phyloP scores from a whole-genome alignment of 1,140 invertebrate genomes.

The Trachymyrmex cornetzi region DNA sequence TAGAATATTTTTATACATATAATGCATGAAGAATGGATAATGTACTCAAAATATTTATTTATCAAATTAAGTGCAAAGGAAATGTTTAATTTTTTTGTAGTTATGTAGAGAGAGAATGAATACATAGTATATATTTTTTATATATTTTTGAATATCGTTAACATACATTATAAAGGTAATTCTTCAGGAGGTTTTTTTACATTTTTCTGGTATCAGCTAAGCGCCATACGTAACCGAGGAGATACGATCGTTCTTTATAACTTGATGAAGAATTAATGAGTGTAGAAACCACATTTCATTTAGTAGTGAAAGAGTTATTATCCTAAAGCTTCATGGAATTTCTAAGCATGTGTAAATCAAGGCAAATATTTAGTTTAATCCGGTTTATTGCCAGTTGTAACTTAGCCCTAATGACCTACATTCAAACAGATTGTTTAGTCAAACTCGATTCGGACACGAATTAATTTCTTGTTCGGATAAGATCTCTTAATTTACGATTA shows the following conservation, averaged over 20 bases:
- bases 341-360: not conserved
- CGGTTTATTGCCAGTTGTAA: not conserved
- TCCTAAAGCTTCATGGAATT: not conserved
- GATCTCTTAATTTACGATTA: not conserved
- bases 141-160: not conserved
- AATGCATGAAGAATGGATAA: not conserved
- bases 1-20: not conserved
- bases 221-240: not conserved
- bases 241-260: not conserved
- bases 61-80: not conserved
- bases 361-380: not conserved
- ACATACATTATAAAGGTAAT: not conserved
- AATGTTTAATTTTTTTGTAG: not conserved
- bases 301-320: conserved; percentile 1
- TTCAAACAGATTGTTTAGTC: not conserved
- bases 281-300: not conserved
- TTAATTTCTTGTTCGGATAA: not conserved
- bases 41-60: not conserved
- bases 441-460: not conserved
- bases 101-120: not conserved
- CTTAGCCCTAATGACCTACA: not conserved
- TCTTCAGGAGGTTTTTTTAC: not conserved
- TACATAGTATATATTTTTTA: not conserved
- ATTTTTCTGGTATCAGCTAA: not conserved
- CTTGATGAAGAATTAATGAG: not conserved